Evolutionary conservation across 2,113 vertebrate genomes (phyloP).

Genomic region (Dipodomys merriami): DNA sequence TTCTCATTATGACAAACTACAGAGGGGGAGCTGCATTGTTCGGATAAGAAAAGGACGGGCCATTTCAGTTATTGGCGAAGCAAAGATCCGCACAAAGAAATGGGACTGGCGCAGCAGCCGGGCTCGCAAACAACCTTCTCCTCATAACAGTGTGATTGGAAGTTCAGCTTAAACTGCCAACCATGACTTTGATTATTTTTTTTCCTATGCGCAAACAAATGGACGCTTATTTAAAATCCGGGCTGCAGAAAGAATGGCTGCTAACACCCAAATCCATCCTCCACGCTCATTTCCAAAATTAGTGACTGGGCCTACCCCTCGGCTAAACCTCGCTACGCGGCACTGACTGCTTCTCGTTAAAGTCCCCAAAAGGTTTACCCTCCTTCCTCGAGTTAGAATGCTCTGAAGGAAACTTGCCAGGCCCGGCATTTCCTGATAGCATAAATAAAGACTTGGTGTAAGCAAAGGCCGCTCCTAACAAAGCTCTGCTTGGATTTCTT

Average conservation of each 20-base stretch:
- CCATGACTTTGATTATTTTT: background rate
- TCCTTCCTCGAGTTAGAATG: background rate
- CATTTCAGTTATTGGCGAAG: background rate
- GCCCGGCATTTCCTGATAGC: background rate
- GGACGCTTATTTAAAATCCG: background rate
- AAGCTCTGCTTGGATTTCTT: too few species aligned
- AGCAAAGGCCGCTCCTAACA: too few species aligned
- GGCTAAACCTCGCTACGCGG: background rate
- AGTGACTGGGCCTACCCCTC: background rate
- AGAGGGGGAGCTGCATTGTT: background rate
- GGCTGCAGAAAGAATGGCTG: background rate
- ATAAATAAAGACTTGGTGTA: too few species aligned
- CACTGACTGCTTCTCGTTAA: background rate
- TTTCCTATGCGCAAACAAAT: background rate
- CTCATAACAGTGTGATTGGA: background rate
- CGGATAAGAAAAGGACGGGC: background rate
- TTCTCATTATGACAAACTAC: background rate
- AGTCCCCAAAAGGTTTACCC: background rate
- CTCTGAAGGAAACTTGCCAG: background rate
- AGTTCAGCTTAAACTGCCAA: background rate
- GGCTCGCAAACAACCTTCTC: background rate
- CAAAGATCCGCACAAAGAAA: background rate
- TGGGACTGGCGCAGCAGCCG: fast-evolving
- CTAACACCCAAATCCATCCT: background rate
- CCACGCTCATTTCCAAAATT: background rate